Evolutionary conservation across 2,797 vertebrate genomes (phyloP).

Genomic region (Tachyglossus aculeatus): DNA sequence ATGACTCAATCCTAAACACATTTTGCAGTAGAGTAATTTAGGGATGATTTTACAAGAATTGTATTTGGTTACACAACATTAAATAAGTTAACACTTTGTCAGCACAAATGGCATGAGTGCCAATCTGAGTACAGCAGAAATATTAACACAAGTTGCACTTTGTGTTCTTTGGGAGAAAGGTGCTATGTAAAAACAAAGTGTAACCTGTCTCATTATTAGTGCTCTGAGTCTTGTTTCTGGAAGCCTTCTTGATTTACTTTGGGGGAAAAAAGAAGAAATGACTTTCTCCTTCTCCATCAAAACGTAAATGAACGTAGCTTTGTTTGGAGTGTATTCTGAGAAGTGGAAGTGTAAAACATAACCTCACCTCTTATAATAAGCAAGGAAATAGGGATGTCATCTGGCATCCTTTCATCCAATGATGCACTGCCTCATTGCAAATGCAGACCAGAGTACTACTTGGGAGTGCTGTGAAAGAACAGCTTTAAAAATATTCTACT

Average conservation of each 20-base stretch:
- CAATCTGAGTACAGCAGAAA: background rate
- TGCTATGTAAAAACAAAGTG: background rate
- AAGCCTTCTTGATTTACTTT: background rate
- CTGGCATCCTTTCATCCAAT: no score
- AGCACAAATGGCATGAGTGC: rapidly evolving
- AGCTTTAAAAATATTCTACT: background rate
- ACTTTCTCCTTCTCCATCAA: background rate
- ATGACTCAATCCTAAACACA: background rate
- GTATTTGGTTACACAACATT: background rate
- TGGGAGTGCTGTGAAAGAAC: no score
- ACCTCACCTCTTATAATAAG: background rate
- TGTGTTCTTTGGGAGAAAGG: background rate
- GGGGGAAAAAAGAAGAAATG: background rate
- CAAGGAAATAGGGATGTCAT: no score
- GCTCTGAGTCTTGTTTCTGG: background rate
- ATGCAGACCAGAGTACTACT: no score
- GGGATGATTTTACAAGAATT: background rate
- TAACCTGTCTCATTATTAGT: background rate
- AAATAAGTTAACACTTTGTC: background rate
- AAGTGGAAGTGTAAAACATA: background rate
- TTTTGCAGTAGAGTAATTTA: background rate
- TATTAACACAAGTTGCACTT: background rate
- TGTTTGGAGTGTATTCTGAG: background rate
- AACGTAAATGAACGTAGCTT: background rate
- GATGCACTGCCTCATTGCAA: no score